phyloP scores from a whole-genome alignment of 2,888 invertebrate genomes.

The Phortica magna region DNA sequence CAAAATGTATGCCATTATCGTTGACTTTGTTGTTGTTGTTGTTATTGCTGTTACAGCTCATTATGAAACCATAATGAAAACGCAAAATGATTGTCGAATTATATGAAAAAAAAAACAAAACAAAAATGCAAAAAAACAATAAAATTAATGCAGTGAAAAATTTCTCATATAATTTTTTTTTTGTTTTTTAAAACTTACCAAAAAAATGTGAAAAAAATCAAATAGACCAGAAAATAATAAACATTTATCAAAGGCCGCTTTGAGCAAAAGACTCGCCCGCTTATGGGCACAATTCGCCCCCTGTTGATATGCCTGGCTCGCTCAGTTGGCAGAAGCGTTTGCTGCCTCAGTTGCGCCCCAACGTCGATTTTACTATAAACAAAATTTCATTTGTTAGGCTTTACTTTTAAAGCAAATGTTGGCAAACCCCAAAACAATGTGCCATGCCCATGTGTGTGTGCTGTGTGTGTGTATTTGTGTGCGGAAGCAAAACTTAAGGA shows the following conservation, averaged over 20 bases:
- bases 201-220: not conserved
- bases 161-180: not conserved
- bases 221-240: not conserved
- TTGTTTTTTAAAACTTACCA: not conserved
- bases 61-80: constrained; percentile 3
- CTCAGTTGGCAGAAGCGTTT: no score
- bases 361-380: not conserved
- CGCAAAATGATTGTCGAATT: constrained; percentile 3
- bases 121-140: not conserved
- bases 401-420: not conserved
- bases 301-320: no score
- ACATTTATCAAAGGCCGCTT: no score
- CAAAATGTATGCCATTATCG: not conserved
- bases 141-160: not conserved
- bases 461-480: not conserved
- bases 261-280: no score
- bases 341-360: no score
- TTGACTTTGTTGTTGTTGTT: constrained; percentile 28
- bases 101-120: not conserved
- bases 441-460: no score
- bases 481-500: not conserved
- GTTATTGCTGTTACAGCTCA: not conserved
- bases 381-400: constrained; percentile 13
- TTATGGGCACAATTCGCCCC: no score
- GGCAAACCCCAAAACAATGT: not conserved